Base-by-base conservation (phyloP, 2,797 vertebrate genomes). In the Protonibea diacanthus region DNA sequence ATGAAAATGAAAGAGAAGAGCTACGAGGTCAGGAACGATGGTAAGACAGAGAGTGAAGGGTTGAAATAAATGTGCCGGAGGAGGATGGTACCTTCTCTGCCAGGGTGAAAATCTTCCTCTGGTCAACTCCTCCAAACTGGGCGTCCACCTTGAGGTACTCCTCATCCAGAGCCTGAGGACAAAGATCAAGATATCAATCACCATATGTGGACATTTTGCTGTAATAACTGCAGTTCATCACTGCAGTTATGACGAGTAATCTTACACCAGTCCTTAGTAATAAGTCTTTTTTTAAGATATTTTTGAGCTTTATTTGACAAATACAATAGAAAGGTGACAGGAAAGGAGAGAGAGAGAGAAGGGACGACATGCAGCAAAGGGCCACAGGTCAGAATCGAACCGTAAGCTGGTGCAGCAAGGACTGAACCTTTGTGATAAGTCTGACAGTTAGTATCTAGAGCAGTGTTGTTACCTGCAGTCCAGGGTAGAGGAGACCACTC, bases 51-150 rank as follows among this genome's bases (percentile, higher is more conserved):
- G 3, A 1, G 18, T 58, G 14, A 33, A 21, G 14, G 4, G 6
- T 10, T 55, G 6, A 62, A 29, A 25, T 52, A 56, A 44, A 55
- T 11, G 4, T 25, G 6, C 0, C 29, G 6, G 47, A 53, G 13
- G 5, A 10, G 47, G 69, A n/a, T 1, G 11, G 38, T 76, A 99
- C 98, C 97, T 99, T 99, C 87, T 99, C 98, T 9, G 98, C 98
- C 65, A 99, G 96, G 42, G 97, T 99, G 88, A 99, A 99, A 85
- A 99, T 99, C 91, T 99, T 99, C 90, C 98, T 97, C 93, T 99
- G 98, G 85, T 99, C 98, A 15, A 99, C 94, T 42, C 98, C 98
- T 84, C 98, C 98, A 89, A 99, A 99, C 89, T 99, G 98, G 0
- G 98, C 98, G 0, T 99, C 98, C 2, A 98, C 98, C 88, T 99